Percentiles rank a stretch among this genome's conserved stretches.
phyloP scores from a whole-genome alignment of 2,888 invertebrate species.

The Chironomus tentans region DNA sequence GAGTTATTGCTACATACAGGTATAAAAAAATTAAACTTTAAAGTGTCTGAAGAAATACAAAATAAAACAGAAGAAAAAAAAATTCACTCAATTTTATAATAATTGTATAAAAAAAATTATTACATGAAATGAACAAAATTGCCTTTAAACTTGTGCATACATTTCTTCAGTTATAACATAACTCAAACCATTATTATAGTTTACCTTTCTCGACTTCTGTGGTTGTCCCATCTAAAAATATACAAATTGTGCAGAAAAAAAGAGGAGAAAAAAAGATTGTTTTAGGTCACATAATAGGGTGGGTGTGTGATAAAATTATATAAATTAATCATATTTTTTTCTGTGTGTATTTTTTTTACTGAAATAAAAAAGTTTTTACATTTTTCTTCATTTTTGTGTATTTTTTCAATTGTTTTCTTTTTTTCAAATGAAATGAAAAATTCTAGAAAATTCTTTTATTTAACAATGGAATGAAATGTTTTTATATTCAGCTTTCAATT shows the following conservation, averaged over 20 bases:
- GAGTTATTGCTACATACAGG: not conserved
- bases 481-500: too few relatives aligned
- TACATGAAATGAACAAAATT: not conserved
- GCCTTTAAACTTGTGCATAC: slow-evolving; percentile 14
- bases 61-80: not conserved
- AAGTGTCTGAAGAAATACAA: not conserved
- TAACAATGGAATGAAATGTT: too few relatives aligned
- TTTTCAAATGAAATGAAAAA: too few relatives aligned
- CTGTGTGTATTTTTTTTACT: not conserved
- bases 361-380: not conserved
- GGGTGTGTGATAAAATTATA: not conserved
- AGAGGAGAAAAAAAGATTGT: slow-evolving; percentile 28
- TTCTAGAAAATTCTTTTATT: too few relatives aligned
- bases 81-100: not conserved
- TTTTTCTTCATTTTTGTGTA: too few relatives aligned
- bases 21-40: not conserved
- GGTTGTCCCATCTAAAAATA: slow-evolving; percentile 42
- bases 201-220: slow-evolving; percentile 43
- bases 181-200: slow-evolving; percentile 17
- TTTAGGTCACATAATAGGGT: not conserved
- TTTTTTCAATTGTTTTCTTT: too few relatives aligned
- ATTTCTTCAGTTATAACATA: slow-evolving; percentile 21
- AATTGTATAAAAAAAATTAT: not conserved
- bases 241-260: slow-evolving; percentile 25
- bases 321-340: not conserved